phyloP scores from a whole-genome alignment of 2,113 vertebrate genomes.

The Dipodomys spectabilis region DNA sequence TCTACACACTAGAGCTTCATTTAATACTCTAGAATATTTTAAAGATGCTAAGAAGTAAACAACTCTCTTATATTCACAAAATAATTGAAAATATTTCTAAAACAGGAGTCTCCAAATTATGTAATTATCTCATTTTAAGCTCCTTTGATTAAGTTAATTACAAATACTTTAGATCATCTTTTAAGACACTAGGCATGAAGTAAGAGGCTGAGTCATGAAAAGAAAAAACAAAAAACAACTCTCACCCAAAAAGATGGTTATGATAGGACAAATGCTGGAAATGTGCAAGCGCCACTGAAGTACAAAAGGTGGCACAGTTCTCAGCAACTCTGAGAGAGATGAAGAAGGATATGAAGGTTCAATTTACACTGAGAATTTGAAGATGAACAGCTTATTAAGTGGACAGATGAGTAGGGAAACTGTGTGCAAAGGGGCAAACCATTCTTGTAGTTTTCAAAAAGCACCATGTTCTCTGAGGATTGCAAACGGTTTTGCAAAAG shows the following conservation, averaged over 20 bases:
- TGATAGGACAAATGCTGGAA: background rate
- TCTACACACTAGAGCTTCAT: background rate
- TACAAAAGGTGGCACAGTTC: no score
- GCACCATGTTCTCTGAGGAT: background rate
- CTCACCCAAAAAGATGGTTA: no score
- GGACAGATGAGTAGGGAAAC: background rate
- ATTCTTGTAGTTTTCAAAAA: background rate
- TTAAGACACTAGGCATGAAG: background rate
- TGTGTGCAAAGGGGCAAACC: background rate
- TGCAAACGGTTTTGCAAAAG: background rate
- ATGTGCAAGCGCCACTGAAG: background rate
- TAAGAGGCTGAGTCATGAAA: background rate
- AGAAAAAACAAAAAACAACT: background rate
- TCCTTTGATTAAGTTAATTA: slow-evolving; percentile 39
- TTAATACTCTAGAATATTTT: background rate
- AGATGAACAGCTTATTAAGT: background rate
- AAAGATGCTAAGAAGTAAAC: slow-evolving; percentile 23
- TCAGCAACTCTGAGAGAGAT: background rate
- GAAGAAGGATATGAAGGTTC: background rate
- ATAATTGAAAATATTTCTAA: slow-evolving; percentile 19
- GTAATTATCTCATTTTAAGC: background rate
- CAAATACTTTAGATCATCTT: background rate
- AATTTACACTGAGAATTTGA: background rate
- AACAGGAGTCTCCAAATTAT: background rate
- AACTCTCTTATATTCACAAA: background rate